These are phyloP conservation scores for Harmothoe impar DNA, from an alignment of 2,888 invertebrate species.

Conservation along the genomic window DNA sequence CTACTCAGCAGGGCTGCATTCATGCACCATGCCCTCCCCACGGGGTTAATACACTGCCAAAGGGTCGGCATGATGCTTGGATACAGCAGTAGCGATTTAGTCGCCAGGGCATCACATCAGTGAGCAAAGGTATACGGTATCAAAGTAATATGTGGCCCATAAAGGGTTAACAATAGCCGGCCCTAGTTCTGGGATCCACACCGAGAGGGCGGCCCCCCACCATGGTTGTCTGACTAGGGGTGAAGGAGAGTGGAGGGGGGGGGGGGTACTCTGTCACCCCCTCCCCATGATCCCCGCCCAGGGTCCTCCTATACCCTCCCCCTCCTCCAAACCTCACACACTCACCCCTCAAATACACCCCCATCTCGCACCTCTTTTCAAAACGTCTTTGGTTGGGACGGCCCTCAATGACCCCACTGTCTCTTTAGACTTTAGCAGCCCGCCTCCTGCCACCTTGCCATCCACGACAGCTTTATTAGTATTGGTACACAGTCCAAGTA, in stretches of 20 bases:
- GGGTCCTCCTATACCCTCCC: neutral
- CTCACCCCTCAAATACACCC: neutral
- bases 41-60: too few relatives aligned
- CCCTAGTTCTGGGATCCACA: neutral
- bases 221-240: neutral
- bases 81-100: too few relatives aligned
- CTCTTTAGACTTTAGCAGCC: neutral
- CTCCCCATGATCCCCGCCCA: neutral
- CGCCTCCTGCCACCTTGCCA: neutral
- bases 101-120: too few relatives aligned
- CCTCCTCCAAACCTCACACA: neutral
- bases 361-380: too few relatives aligned
- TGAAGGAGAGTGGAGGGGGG: neutral
- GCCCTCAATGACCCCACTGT: neutral
- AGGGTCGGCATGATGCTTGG: too few relatives aligned
- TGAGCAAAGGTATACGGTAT: too few relatives aligned
- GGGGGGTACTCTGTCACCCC: neutral
- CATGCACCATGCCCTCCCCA: too few relatives aligned
- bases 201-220: neutral
- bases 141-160: too few relatives aligned
- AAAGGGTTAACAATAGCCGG: neutral
- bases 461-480: constrained; percentile 15
- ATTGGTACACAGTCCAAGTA: neutral
- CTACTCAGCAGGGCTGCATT: too few relatives aligned
- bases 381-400: constrained; percentile 6